Base-by-base conservation (phyloP, 2,797 vertebrate species). In the Sebastes baramenuke region DNA sequence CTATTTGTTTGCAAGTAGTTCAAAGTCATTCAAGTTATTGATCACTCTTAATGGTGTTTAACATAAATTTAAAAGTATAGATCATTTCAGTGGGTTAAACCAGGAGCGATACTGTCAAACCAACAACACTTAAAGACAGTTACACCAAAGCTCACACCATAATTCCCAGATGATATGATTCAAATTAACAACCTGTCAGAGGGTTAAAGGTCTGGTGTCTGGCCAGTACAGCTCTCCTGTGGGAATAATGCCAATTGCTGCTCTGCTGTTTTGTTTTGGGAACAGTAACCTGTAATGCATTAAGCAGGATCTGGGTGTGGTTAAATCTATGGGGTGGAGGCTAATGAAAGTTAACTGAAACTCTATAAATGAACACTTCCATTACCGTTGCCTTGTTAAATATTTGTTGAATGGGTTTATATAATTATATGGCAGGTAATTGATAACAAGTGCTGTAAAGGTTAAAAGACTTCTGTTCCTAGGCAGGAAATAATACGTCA, bases 241-340 rank as follows among this genome's bases (percentile, higher is more conserved):
- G 27, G 55, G 55, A 72, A 38, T 36, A 52, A 75, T 42, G 24
- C 13, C 29, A 46, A 8, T 59, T 62, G 55, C 61, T 34, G 22
- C 74, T 56, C 32, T 80, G 4, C 80, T 67, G 52, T 70, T 70
- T 72, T 49, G 14, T 65, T 8, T 62, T 30, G 25, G 20, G 13
- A 59, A 32, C 12, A 62, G 8, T 72, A 29, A 56, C 25, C n/a
- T 68, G 66, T 66, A 24, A 49, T 58, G 30, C 66, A 24, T 52
- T 71, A 11, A 75, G 29, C 56, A 81, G 55, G 32, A 25, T 82
- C 55, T 75, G 56, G 72, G 36, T 72, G 80, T 79, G 70, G 59
- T 72, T 77, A 25, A 16, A 20, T 36, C 24, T 18, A 27, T 6
- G 2, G 13, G 11, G 2, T 25, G 5, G 38, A 59, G 1, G 14